These are phyloP conservation scores for Parasteatoda tepidariorum DNA, from an alignment of 1,140 invertebrate genomes.

Conservation along the genomic window DNA sequence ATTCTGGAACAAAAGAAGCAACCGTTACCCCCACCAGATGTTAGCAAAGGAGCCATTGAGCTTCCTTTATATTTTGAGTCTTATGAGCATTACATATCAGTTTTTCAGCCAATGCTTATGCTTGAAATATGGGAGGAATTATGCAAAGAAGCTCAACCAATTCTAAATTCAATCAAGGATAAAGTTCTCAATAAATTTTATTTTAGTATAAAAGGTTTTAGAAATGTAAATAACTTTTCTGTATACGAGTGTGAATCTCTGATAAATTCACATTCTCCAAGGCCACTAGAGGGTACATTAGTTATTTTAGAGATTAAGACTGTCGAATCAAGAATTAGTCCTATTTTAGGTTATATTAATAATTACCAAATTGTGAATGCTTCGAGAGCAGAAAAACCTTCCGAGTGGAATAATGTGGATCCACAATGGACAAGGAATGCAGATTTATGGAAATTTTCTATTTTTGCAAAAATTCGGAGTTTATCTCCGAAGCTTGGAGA, in stretches of 20 bases:
- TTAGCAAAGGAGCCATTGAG: neutral
- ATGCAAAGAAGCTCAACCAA: neutral
- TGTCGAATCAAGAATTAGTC: neutral
- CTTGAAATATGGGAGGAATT: slow-evolving; percentile 44
- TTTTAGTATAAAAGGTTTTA: neutral
- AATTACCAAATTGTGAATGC: neutral
- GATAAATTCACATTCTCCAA: slow-evolving; percentile 63
- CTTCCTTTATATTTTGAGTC: slow-evolving; percentile 31
- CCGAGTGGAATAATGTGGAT: neutral
- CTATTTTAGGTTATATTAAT: slow-evolving; percentile 18
- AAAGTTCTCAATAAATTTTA: slow-evolving; percentile 24
- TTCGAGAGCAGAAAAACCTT: neutral
- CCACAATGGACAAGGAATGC: neutral
- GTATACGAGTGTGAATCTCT: slow-evolving; percentile 64
- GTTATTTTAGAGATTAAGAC: slow-evolving; percentile 13
- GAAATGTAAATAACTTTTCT: slow-evolving; percentile 13
- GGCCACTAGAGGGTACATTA: neutral
- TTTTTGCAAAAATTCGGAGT: neutral
- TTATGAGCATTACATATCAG: neutral
- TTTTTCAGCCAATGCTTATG: slow-evolving; percentile 16
- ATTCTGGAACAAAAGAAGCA: slow-evolving; percentile 2
- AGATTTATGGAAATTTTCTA: slow-evolving; percentile 12
- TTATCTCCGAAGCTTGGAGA: neutral
- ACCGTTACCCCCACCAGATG: slow-evolving; percentile 10
- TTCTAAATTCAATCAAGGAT: neutral